Percentiles rank a stretch among this genome's conserved stretches.
These are phyloP conservation scores for Heteropelma amictum DNA, from an alignment of 2,888 invertebrate genomes.

Conservation along the genomic window DNA sequence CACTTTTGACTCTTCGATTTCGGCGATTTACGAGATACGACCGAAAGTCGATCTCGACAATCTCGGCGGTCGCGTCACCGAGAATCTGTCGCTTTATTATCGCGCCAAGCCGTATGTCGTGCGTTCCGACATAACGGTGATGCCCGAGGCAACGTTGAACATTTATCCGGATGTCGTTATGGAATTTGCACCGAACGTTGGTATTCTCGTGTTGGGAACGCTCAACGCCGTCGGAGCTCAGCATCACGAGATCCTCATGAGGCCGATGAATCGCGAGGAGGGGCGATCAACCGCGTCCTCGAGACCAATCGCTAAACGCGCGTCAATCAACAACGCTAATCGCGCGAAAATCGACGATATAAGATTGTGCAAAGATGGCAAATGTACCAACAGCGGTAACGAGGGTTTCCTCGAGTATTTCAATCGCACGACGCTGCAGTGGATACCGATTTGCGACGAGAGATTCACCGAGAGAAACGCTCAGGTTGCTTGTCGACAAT, in stretches of 20 bases:
- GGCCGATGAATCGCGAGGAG: slow-evolving; percentile 80
- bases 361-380: slow-evolving; percentile 88
- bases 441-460: slow-evolving; percentile 97
- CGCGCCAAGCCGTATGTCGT: slow-evolving; percentile 88
- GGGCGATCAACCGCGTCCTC: slow-evolving; percentile 68
- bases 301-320: slow-evolving; percentile 74
- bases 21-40: slow-evolving; percentile 82
- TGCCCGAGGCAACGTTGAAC: slow-evolving; percentile 93
- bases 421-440: slow-evolving; percentile 96
- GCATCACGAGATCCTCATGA: slow-evolving; percentile 88
- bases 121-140: slow-evolving; percentile 94
- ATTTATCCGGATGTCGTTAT: slow-evolving; percentile 93
- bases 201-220: slow-evolving; percentile 95
- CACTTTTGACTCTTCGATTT: slow-evolving; percentile 87
- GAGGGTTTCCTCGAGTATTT: slow-evolving; percentile 93
- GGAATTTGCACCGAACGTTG: slow-evolving; percentile 97
- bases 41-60: slow-evolving; percentile 82
- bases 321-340: slow-evolving; percentile 1
- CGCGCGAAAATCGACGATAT: slow-evolving; percentile 81
- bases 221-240: slow-evolving; percentile 89
- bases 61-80: slow-evolving; percentile 87
- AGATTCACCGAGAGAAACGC: slow-evolving; percentile 98
- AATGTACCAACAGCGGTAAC: slow-evolving; percentile 81
- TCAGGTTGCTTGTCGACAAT: slow-evolving; percentile 95
- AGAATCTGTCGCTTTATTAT: slow-evolving; percentile 83